These are phyloP conservation scores for Nannobrachium achirus DNA, from an alignment of 2,113 vertebrate species.

Conservation along the genomic window DNA sequence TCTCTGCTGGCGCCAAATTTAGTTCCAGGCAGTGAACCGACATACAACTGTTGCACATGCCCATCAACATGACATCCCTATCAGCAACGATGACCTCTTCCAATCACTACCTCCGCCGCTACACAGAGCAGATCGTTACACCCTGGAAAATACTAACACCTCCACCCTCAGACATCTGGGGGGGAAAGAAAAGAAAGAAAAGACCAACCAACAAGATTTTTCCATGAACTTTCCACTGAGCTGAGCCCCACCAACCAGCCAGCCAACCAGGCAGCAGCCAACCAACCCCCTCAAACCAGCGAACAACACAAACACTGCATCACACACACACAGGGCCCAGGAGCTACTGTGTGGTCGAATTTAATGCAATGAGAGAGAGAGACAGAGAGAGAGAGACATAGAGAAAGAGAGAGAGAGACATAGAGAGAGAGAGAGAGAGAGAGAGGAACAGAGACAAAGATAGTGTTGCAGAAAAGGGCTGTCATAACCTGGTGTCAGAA, in stretches of 20 bases:
- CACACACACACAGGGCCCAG: not conserved
- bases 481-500: constrained; percentile 14
- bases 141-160: constrained; percentile 21
- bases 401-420: not conserved
- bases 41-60: constrained; percentile 49
- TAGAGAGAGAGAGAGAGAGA: not conserved
- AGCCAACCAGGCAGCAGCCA: not conserved
- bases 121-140: not conserved
- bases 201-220: constrained; percentile 18
- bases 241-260: not conserved
- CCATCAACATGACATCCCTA: not conserved
- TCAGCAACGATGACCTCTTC: not conserved
- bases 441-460: constrained; percentile 2
- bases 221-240: constrained; percentile 35
- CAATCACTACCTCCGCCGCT: not conserved
- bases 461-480: not conserved
- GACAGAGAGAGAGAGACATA: not conserved
- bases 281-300: not conserved
- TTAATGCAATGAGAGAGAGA: not conserved
- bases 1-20: constrained; percentile 73
- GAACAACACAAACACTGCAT: constrained; percentile 24
- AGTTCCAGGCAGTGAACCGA: constrained; percentile 54
- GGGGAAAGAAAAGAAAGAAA: constrained; percentile 3
- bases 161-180: constrained; percentile 20
- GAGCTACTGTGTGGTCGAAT: not conserved